Evolutionary conservation across 2,888 invertebrate genomes (phyloP).

Genomic region (Cenopis cana): DNA sequence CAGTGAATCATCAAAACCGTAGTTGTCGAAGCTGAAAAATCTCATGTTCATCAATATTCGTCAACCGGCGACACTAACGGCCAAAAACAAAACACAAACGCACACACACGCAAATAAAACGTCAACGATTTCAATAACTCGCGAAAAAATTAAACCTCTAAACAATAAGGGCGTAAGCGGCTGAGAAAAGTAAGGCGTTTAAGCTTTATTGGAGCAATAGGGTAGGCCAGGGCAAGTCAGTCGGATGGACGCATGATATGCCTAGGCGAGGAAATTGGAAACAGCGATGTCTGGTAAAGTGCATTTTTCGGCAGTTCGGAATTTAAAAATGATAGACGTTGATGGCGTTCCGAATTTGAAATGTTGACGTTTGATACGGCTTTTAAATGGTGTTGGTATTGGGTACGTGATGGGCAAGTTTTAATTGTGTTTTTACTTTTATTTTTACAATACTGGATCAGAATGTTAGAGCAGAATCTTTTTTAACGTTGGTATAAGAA

Average conservation of each 20-base stretch:
- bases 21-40: not conserved
- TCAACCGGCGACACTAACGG: conserved; percentile 36
- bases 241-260: conserved; percentile 68
- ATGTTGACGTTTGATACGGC: conserved; percentile 6
- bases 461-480: too few species aligned
- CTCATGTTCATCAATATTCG: conserved; percentile 40
- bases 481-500: too few species aligned
- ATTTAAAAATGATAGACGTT: conserved; percentile 37
- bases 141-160: conserved; percentile 16
- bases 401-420: not conserved
- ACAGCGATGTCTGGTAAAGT: conserved; percentile 57
- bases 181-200: not conserved
- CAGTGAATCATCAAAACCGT: not conserved
- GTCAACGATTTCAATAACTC: conserved; percentile 57
- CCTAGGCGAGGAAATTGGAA: conserved; percentile 73
- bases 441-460: too few species aligned
- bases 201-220: conserved; percentile 46
- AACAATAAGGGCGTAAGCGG: conserved; percentile 12
- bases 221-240: conserved; percentile 59
- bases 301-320: conserved; percentile 46
- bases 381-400: not conserved
- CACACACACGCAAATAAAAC: conserved; percentile 50
- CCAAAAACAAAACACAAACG: conserved; percentile 30
- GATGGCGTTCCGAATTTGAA: conserved; percentile 27
- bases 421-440: too few species aligned